phyloP scores from a whole-genome alignment of 2,113 vertebrate species.

The Gasterosteus nipponicus region DNA sequence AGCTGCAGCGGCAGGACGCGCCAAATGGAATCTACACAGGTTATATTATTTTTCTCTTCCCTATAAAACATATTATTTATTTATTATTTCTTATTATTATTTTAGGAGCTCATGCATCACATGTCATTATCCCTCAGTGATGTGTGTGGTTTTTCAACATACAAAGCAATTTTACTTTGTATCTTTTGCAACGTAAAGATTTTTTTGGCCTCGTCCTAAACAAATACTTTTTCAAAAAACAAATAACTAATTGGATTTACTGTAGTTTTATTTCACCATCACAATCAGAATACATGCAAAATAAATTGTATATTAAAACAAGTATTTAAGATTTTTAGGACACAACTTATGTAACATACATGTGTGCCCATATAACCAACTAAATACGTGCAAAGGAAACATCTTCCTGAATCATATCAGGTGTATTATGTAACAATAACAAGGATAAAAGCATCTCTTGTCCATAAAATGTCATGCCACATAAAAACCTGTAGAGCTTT shows the following conservation, averaged over 20 bases:
- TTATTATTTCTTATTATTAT: slow-evolving; percentile 4
- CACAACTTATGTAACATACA: neutral
- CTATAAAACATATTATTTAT: neutral
- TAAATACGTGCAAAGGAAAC: neutral
- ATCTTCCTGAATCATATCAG: neutral
- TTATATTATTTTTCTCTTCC: neutral
- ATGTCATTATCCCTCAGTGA: neutral
- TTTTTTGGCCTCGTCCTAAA: neutral
- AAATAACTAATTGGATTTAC: neutral
- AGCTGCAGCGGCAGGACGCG: neutral
- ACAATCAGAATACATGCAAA: neutral
- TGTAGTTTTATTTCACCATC: neutral
- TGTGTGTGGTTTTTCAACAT: neutral
- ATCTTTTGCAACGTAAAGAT: neutral
- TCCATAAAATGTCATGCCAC: slow-evolving; percentile 9
- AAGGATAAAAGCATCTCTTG: slow-evolving; percentile 7
- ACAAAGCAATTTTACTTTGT: neutral
- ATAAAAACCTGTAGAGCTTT: neutral
- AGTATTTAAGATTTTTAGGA: neutral
- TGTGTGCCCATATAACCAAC: neutral
- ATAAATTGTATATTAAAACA: neutral
- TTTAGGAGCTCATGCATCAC: neutral
- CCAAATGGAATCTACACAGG: neutral
- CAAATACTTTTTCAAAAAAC: neutral
- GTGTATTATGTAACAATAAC: neutral